phyloP scores from a whole-genome alignment of 2,113 vertebrate species.

The Semicossyphus pulcher region DNA sequence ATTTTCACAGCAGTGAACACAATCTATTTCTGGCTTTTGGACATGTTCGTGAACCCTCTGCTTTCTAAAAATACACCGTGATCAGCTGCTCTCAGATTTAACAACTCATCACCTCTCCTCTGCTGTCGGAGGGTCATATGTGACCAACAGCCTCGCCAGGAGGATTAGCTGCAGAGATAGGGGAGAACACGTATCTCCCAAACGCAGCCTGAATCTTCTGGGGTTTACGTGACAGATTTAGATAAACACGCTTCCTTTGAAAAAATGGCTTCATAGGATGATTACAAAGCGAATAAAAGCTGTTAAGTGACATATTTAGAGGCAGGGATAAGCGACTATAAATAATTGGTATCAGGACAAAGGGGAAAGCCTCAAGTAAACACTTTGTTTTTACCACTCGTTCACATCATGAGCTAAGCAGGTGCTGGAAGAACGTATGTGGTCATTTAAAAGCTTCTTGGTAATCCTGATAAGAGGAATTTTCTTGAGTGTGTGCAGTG shows the following conservation, averaged over 20 bases:
- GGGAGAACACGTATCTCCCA: slow-evolving; percentile 23
- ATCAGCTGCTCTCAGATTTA: slow-evolving; percentile 83
- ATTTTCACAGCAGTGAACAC: slow-evolving; percentile 61
- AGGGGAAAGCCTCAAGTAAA: slow-evolving; percentile 37
- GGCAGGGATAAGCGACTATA: slow-evolving; percentile 17
- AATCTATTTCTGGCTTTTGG: slow-evolving; percentile 72
- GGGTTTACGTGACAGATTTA: slow-evolving; percentile 6
- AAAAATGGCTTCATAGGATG: background rate
- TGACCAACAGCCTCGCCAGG: slow-evolving; percentile 44
- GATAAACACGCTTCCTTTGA: background rate
- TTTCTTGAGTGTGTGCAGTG: slow-evolving; percentile 50
- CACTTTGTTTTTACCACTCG: slow-evolving; percentile 46
- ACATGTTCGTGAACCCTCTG: slow-evolving; percentile 62
- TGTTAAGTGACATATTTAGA: background rate
- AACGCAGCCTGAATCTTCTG: slow-evolving; percentile 18
- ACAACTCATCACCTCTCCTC: slow-evolving; percentile 77
- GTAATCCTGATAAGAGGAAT: slow-evolving; percentile 59
- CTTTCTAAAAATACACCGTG: slow-evolving; percentile 79
- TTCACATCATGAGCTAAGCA: slow-evolving; percentile 45
- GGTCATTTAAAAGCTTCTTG: slow-evolving; percentile 47
- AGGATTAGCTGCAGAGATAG: slow-evolving; percentile 49
- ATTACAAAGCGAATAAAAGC: background rate
- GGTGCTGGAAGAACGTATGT: slow-evolving; percentile 21
- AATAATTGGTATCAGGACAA: background rate
- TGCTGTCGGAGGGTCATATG: slow-evolving; percentile 62